Evolutionary conservation across 2,113 vertebrate species (phyloP).

Genomic region (Thymallus thymallus): DNA sequence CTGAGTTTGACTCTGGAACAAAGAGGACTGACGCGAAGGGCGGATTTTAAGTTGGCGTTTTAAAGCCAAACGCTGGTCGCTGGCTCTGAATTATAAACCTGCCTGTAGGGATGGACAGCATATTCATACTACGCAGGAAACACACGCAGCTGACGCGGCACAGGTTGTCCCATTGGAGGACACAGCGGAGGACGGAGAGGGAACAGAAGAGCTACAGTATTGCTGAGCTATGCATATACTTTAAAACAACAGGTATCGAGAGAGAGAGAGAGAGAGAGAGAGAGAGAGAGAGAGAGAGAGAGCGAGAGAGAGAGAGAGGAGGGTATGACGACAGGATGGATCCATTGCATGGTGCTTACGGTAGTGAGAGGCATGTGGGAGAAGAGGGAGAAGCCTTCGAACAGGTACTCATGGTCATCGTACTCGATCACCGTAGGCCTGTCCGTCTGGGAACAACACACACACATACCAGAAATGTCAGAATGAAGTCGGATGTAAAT

Average conservation of each 20-base stretch:
- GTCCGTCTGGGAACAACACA: conserved; percentile 82
- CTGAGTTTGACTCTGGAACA: conserved; percentile 17
- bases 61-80: conserved; percentile 18
- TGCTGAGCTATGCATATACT: background rate
- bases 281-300: no score
- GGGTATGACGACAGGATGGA: background rate
- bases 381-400: conserved; percentile 98
- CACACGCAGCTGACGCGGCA: background rate
- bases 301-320: background rate
- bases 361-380: conserved; percentile 90
- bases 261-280: no score
- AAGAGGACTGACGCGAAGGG: conserved; percentile 22
- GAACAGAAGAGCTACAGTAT: background rate
- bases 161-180: background rate
- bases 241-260: no score
- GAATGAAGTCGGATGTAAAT: no score
- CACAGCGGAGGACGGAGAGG: background rate
- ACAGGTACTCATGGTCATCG: conserved; percentile 98
- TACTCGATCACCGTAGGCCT: conserved; percentile 96
- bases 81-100: conserved; percentile 19
- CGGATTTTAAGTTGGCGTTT: conserved; percentile 32
- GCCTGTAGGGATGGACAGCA: background rate
- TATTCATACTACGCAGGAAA: background rate
- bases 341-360: conserved; percentile 73
- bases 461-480: background rate